Conservation (phyloP, 2,888 invertebrate genomes). For the Acrobasis consociella region DNA sequence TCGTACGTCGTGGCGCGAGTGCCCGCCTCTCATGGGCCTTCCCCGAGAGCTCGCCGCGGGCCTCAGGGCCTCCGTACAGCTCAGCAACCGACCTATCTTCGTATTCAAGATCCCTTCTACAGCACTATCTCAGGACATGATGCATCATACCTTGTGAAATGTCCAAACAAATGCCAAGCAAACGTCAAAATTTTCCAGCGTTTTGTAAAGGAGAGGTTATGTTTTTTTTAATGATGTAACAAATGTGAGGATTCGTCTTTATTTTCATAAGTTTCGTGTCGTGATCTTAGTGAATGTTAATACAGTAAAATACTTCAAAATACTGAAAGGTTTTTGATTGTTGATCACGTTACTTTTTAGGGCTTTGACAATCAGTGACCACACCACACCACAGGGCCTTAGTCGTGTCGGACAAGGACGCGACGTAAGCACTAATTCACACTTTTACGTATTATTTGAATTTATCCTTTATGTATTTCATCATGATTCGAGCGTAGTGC, state of each 20-base stretch:
- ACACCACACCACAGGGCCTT: too few relatives aligned
- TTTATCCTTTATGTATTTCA: too few relatives aligned
- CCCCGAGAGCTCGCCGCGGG: constrained; percentile 55
- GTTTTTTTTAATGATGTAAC: neutral
- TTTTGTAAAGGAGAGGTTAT: constrained; percentile 6
- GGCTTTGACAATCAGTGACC: too few relatives aligned
- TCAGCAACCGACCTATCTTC: constrained; percentile 55
- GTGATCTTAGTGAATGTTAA: constrained; percentile 9
- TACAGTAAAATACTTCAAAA: neutral
- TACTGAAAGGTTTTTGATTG: too few relatives aligned
- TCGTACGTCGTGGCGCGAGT: constrained; percentile 68
- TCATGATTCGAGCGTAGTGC: too few relatives aligned
- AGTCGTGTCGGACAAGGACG: too few relatives aligned
- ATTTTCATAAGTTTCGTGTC: constrained; percentile 16
- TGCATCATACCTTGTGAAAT: constrained; percentile 17
- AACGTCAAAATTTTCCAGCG: constrained; percentile 25
- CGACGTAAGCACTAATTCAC: too few relatives aligned
- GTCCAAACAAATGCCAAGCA: constrained; percentile 18
- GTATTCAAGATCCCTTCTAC: constrained; percentile 54
- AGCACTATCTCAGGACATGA: constrained; percentile 42
- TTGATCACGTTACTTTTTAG: too few relatives aligned
- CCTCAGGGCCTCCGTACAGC: constrained; percentile 55
- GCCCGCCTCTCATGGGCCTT: constrained; percentile 50
- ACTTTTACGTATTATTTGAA: too few relatives aligned
- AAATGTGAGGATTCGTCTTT: constrained; percentile 2